These are phyloP conservation scores for Pomacea canaliculata DNA, from an alignment of 2,888 invertebrate species.

Conservation along the genomic window DNA sequence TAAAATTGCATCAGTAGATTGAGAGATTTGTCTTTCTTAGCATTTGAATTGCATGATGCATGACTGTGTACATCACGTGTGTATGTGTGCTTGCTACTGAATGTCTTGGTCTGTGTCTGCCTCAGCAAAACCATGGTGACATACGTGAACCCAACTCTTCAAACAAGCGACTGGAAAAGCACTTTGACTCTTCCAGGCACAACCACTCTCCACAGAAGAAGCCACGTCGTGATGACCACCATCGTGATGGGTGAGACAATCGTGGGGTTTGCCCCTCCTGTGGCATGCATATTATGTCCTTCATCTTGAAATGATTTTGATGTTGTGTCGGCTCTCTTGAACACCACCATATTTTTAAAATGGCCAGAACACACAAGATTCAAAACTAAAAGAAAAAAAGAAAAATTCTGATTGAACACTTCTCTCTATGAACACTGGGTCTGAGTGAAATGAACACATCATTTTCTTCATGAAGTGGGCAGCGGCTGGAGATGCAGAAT, in stretches of 20 bases:
- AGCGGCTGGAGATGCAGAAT: no score
- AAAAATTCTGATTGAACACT: slow-evolving; percentile 23
- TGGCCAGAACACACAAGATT: no score
- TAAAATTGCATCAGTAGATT: no score
- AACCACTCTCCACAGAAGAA: slow-evolving; percentile 23
- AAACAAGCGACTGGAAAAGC: slow-evolving; percentile 5
- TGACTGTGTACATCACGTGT: no score
- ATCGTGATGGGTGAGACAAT: slow-evolving; percentile 23
- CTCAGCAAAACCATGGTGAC: slow-evolving; percentile 15
- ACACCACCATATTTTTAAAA: background rate
- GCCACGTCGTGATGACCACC: slow-evolving; percentile 14
- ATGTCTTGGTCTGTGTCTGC: slow-evolving; percentile 1
- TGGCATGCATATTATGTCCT: background rate
- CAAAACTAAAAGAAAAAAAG: no score
- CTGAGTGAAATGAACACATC: background rate
- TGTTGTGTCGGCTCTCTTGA: slow-evolving; percentile 5
- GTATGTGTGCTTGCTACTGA: background rate
- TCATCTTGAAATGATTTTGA: background rate
- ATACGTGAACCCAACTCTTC: slow-evolving; percentile 12
- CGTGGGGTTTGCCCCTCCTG: no score
- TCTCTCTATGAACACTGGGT: slow-evolving; percentile 21
- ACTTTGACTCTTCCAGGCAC: slow-evolving; percentile 11
- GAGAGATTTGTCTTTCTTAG: no score
- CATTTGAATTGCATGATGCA: no score
- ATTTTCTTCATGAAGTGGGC: background rate